Conservation (phyloP, 2,888 invertebrate genomes). For the Acronicta alni region DNA sequence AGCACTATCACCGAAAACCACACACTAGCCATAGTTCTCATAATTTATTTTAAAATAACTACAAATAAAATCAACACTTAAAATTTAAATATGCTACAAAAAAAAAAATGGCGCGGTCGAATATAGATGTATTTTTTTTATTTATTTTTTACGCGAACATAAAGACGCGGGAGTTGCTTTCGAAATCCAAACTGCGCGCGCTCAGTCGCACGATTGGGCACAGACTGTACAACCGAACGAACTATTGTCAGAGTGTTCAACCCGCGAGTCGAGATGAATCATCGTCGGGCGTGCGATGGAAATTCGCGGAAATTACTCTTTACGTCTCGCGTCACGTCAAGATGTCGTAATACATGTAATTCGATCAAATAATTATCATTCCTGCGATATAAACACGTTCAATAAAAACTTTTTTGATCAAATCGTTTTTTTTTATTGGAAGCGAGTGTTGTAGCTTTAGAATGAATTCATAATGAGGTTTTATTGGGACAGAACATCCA, state of each 20-base stretch:
- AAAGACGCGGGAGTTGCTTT: slow-evolving; percentile 53
- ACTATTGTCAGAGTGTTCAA: slow-evolving; percentile 59
- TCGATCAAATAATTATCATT: slow-evolving; percentile 24
- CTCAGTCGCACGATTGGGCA: slow-evolving; percentile 56
- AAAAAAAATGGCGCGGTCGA: slow-evolving; percentile 14
- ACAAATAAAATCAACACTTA: slow-evolving; percentile 11
- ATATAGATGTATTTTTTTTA: slow-evolving; percentile 1
- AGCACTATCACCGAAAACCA: slow-evolving; percentile 74
- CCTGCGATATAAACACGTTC: slow-evolving; percentile 7
- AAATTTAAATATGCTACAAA: slow-evolving; percentile 2
- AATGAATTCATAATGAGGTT: too few species aligned
- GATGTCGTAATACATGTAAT: slow-evolving; percentile 29
- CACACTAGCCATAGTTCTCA: slow-evolving; percentile 72
- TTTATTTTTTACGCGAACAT: slow-evolving; percentile 36
- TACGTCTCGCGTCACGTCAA: slow-evolving; percentile 34
- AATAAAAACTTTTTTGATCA: not conserved
- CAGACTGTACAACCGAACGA: slow-evolving; percentile 65
- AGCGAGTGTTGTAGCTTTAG: too few species aligned
- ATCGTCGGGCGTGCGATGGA: slow-evolving; percentile 64
- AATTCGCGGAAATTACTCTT: slow-evolving; percentile 76
- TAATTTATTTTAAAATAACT: slow-evolving; percentile 19
- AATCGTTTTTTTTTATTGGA: not conserved
- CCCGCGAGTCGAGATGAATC: slow-evolving; percentile 75
- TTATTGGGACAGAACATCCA: too few species aligned
- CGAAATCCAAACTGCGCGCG: slow-evolving; percentile 71